Percentiles rank a stretch among this genome's conserved stretches.
These are phyloP conservation scores for Tipula lateralis DNA, from an alignment of 2,888 invertebrate genomes.

Conservation along the genomic window DNA sequence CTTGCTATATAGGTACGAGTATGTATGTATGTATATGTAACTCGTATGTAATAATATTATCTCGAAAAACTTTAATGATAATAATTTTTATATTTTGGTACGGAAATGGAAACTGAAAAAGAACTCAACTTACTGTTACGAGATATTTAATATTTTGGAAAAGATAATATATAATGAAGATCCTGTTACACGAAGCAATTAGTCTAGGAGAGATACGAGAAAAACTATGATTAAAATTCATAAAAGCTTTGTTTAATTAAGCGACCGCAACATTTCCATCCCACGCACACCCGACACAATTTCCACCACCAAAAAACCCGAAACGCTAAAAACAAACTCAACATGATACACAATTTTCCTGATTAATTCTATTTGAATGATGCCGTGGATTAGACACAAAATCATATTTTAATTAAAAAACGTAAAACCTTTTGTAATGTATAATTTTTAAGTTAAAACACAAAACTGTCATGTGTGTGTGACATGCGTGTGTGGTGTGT, in stretches of 20 bases:
- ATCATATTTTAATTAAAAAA: constrained; percentile 13
- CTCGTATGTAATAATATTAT: neutral
- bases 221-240: neutral
- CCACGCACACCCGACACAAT: neutral
- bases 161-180: constrained; percentile 15
- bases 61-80: neutral
- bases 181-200: constrained; percentile 24
- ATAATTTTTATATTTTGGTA: neutral
- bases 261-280: neutral
- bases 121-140: neutral
- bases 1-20: neutral
- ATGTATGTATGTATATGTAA: neutral
- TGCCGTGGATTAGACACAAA: constrained; percentile 19
- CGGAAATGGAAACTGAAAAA: neutral
- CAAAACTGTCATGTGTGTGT: neutral
- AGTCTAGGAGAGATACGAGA: neutral
- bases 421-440: neutral
- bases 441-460: neutral
- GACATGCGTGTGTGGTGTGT: neutral
- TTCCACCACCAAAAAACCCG: neutral
- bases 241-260: constrained; percentile 15
- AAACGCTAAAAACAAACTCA: neutral
- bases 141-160: neutral
- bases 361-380: constrained; percentile 19
- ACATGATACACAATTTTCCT: neutral